Conservation (phyloP, 1,140 invertebrate species). For the Drosophila azteca region DNA sequence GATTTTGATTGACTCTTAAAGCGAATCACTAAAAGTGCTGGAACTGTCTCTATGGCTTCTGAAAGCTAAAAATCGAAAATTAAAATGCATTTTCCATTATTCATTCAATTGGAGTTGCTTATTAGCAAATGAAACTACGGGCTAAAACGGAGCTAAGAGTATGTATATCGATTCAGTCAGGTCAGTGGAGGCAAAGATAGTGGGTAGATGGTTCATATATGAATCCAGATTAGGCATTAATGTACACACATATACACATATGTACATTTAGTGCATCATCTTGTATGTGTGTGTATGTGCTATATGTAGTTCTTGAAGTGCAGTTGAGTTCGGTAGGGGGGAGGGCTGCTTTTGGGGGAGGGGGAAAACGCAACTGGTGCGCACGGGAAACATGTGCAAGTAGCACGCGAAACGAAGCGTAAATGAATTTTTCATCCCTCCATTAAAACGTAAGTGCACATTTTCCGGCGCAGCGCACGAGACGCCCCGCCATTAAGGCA, state of each 20-base stretch:
- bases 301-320: slow-evolving; percentile 19
- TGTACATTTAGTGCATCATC: slow-evolving; percentile 14
- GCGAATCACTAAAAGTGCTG: too few species aligned
- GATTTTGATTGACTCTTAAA: too few species aligned
- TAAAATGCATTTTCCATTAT: too few species aligned
- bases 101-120: too few species aligned
- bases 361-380: slow-evolving; percentile 54
- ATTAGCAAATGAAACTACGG: too few species aligned
- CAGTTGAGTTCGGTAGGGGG: slow-evolving; percentile 5
- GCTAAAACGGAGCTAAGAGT: too few species aligned
- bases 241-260: slow-evolving; percentile 12
- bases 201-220: neutral
- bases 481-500: slow-evolving; percentile 51
- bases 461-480: slow-evolving; percentile 78
- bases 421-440: slow-evolving; percentile 82
- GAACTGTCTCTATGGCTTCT: too few species aligned
- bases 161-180: too few species aligned
- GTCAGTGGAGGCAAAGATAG: too few species aligned
- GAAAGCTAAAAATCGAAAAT: too few species aligned
- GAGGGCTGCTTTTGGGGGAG: slow-evolving; percentile 2
- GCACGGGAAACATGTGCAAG: slow-evolving; percentile 69
- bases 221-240: slow-evolving; percentile 35
- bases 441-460: slow-evolving; percentile 83
- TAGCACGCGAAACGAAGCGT: slow-evolving; percentile 74
- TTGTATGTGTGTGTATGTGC: neutral